Evolutionary conservation across 2,797 vertebrate genomes (phyloP).

Genomic region (Odontamblyopus rebecca): DNA sequence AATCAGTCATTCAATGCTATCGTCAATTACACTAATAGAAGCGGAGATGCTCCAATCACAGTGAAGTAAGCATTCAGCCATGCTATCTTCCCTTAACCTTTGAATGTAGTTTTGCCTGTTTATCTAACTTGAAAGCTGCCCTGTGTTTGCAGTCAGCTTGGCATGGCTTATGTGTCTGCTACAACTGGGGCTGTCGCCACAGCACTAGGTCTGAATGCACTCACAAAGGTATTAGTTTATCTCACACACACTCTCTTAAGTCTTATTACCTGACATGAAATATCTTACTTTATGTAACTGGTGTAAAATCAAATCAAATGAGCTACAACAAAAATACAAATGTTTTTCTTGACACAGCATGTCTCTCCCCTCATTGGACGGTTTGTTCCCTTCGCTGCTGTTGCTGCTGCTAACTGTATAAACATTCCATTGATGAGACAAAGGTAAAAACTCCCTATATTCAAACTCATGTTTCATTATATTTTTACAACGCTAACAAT

Average conservation of each 20-base stretch:
- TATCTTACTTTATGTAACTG: neutral
- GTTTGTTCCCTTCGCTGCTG: conserved; percentile 97
- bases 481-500: too few relatives aligned
- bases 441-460: conserved; percentile 77
- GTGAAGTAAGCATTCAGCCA: conserved; percentile 77
- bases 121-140: conserved; percentile 36
- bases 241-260: conserved; percentile 36
- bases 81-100: conserved; percentile 32
- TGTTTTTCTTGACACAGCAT: conserved; percentile 73
- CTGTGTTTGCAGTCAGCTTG: conserved; percentile 89
- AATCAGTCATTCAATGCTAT: conserved; percentile 99
- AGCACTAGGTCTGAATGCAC: conserved; percentile 93
- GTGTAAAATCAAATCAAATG: neutral
- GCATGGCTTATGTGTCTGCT: conserved; percentile 94
- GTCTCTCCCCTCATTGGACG: conserved; percentile 93
- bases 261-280: neutral
- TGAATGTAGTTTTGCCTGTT: conserved; percentile 30
- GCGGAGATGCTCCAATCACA: conserved; percentile 93
- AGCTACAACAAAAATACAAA: neutral
- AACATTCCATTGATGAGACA: conserved; percentile 99
- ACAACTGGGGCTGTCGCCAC: conserved; percentile 95
- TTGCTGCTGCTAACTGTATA: conserved; percentile 98
- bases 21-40: conserved; percentile 97
- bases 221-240: conserved; percentile 89
- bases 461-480: neutral